Evolutionary conservation across 2,797 vertebrate species (phyloP).

Genomic region (Cyclura pinguis): DNA sequence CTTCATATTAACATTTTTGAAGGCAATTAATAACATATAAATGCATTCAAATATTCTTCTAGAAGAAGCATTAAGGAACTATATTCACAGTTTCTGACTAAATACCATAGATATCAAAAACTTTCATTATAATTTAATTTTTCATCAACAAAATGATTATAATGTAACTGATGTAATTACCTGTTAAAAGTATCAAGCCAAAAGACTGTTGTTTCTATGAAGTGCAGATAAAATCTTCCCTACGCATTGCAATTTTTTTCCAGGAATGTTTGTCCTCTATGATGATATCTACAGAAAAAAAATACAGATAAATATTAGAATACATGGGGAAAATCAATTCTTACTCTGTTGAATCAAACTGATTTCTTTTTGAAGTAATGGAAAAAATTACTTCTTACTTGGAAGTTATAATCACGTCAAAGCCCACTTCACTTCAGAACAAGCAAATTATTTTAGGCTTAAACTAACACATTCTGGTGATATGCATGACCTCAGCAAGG

Average conservation of each 20-base stretch:
- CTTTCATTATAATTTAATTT: slow-evolving; percentile 65
- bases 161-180: slow-evolving; percentile 61
- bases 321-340: background rate
- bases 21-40: slow-evolving; percentile 61
- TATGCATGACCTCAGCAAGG: background rate
- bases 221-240: slow-evolving; percentile 63
- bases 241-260: slow-evolving; percentile 51
- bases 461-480: background rate
- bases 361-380: slow-evolving; percentile 9
- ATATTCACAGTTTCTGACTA: slow-evolving; percentile 58
- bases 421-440: background rate
- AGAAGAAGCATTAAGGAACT: slow-evolving; percentile 57
- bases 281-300: slow-evolving; percentile 56
- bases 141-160: slow-evolving; percentile 50
- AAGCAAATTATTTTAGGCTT: background rate
- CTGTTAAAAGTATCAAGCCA: slow-evolving; percentile 42
- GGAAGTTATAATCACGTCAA: background rate
- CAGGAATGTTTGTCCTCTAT: slow-evolving; percentile 61
- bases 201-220: slow-evolving; percentile 41
- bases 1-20: slow-evolving; percentile 64
- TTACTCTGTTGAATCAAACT: slow-evolving; percentile 32
- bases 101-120: slow-evolving; percentile 63
- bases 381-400: too few species aligned
- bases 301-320: slow-evolving; percentile 44
- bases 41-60: slow-evolving; percentile 58